Base-by-base conservation (phyloP, 2,113 vertebrate species). In the Equus przewalskii region DNA sequence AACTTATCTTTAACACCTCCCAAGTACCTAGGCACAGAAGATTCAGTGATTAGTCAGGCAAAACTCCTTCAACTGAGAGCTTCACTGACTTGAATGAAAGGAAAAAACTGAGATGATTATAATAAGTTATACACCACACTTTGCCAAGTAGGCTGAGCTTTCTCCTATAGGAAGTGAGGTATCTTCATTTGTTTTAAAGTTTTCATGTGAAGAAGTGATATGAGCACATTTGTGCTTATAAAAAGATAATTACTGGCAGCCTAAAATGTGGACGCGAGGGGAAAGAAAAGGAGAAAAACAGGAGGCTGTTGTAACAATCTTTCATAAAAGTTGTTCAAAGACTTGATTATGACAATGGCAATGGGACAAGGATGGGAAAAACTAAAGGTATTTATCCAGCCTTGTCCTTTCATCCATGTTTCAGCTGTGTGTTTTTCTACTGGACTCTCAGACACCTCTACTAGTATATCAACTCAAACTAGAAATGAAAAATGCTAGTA, bases 121-220 rank as follows among this genome's bases (percentile, higher is more conserved):
- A 58, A 18, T 54, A 44, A 18, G 13, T 30, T 44, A 10, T 44
- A 64, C 2, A 1, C 26, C 87, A 26, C 13, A 56, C 44, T 70
- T 28, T 86, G 79, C 18, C 58, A 54, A 76, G 15, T 70, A 72
- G 11, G 90, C 10, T 81, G 22, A 4, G 11, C 46, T 94, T 95
- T 84, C 11, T 82, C 64, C 30, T 65, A 0, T 88, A 79, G 18
- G 22, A 87, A 78, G 16, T 91, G 30, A 91, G n/a, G 33, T 65
- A 22, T 62, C 15, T 75, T 78, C 18, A 44, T 86, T 95, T 88
- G 11, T 81, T 91, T 88, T 88, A 49, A 94, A 91, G 49, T 85
- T 94, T 75, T 85, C 75, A 79, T 22, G 49, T 96, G 14, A 92
- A 70, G 58, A 89, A 84, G 56, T 87, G 33, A 84, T 84, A 76